These are phyloP conservation scores for Caprella mutica DNA, from an alignment of 2,888 invertebrate species.

Conservation along the genomic window DNA sequence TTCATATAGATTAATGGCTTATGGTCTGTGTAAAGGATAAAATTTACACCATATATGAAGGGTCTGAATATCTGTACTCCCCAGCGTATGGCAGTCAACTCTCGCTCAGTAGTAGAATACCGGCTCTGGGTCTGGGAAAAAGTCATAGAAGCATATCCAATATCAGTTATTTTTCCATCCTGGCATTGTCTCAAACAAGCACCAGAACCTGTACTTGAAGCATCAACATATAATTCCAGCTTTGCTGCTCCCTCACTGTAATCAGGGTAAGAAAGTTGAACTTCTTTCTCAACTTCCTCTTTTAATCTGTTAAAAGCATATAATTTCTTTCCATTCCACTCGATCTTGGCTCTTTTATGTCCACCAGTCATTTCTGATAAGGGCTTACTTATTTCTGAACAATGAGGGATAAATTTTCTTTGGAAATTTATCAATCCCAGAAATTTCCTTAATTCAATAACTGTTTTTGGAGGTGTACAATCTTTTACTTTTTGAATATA, in stretches of 20 bases:
- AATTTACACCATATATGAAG: neutral
- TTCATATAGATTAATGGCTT: neutral
- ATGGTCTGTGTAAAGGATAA: neutral
- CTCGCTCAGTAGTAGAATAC: neutral
- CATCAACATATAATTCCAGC: neutral
- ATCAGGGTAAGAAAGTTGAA: neutral
- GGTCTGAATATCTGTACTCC: neutral
- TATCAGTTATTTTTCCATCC: neutral
- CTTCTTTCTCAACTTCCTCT: neutral
- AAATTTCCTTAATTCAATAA: neutral
- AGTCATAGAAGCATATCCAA: neutral
- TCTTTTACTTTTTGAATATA: neutral
- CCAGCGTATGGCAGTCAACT: neutral
- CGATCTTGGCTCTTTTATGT: neutral
- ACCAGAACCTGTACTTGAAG: neutral
- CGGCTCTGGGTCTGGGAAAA: neutral
- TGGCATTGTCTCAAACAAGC: neutral
- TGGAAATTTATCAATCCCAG: constrained; percentile 1
- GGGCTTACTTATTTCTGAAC: neutral
- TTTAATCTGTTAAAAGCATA: neutral
- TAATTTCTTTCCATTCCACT: neutral
- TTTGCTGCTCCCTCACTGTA: neutral
- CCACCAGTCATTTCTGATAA: neutral
- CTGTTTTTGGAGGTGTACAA: neutral
- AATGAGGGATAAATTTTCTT: neutral